Base-by-base conservation (phyloP, 2,113 vertebrate species). In the Glaucomys volans region DNA sequence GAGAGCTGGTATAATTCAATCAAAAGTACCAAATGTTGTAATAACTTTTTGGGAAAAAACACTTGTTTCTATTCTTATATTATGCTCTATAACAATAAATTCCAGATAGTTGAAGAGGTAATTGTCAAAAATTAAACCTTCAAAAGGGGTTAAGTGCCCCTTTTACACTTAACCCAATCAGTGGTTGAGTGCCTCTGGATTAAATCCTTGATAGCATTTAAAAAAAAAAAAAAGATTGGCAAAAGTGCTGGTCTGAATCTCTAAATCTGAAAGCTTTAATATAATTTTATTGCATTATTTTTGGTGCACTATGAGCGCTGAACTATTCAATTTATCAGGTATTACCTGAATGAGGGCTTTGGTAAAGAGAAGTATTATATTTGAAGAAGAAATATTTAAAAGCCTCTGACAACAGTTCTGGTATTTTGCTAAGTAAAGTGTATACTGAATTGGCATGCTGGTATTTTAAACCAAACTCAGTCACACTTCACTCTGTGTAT, bases 81-180 rank as follows among this genome's bases (percentile, higher is more conserved):
- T 82, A 52, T 0, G 52, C 32, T 30, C 47, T 18, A 3, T 75
- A 75, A 91, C 17, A 80, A 14, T 64, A 62, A 54, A 91, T 64
- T 59, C 30, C 47, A 67, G 44, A 30, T 71, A n/a, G 30, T 22
- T 64, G 54, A 84, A 80, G 18, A 90, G 62, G 54, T 92, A 90
- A 76, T 57, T 92, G 40, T 87, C 69, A 87, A 37, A 94, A 94
- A 52, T 91, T 37, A 95, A 92, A 44, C 17, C 64, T 52, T 66
- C 16, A 64, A n/a, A n/a, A n/a, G n/a, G n/a, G n/a, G n/a, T n/a
- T n/a, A n/a, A n/a, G n/a, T n/a, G n/a, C n/a, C n/a, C n/a, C n/a
- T n/a, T n/a, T n/a, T n/a, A n/a, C n/a, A n/a, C n/a, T n/a, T n/a
- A n/a, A n/a, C n/a, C n/a, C n/a, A n/a, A n/a, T 57, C 54, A 57